phyloP scores from a whole-genome alignment of 2,113 vertebrate species.

The Casuarius casuarius region DNA sequence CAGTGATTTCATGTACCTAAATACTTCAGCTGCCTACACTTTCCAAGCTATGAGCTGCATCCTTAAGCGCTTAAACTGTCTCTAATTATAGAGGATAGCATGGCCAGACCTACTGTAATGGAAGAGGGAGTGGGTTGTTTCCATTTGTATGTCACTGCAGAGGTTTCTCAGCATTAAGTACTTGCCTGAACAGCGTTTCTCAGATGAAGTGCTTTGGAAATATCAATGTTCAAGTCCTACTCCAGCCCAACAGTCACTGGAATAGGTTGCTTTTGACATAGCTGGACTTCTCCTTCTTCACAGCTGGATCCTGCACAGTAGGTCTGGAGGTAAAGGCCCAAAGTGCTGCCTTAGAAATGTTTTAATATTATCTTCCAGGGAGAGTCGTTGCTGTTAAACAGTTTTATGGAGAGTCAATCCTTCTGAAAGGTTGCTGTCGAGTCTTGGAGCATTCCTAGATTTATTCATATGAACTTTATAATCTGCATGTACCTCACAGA shows the following conservation, averaged over 20 bases:
- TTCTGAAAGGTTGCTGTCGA: background rate
- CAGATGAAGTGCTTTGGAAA: constrained; percentile 36
- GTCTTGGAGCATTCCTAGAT: background rate
- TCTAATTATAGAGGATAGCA: background rate
- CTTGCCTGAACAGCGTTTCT: constrained; percentile 23
- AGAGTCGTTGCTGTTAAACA: background rate
- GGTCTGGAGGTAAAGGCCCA: background rate
- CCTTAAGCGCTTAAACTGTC: constrained; percentile 25
- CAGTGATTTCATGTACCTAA: constrained; percentile 63
- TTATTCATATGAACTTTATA: constrained; percentile 20
- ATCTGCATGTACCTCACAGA: background rate
- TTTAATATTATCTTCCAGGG: background rate
- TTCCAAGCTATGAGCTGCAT: constrained; percentile 49
- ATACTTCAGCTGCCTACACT: constrained; percentile 43
- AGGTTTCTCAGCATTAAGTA: constrained; percentile 32
- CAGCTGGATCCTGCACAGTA: background rate
- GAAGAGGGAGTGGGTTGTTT: constrained; percentile 48
- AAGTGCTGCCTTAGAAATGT: background rate
- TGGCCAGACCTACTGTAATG: constrained; percentile 5
- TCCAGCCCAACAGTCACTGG: background rate
- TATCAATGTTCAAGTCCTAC: background rate
- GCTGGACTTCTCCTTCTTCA: background rate
- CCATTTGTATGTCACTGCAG: constrained; percentile 10
- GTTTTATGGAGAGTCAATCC: background rate
- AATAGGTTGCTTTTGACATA: background rate